Evolutionary conservation across 2,888 invertebrate species (phyloP), one percentile per base, ranked within the genome.

Genomic region (Anoncus sp.): DNA sequence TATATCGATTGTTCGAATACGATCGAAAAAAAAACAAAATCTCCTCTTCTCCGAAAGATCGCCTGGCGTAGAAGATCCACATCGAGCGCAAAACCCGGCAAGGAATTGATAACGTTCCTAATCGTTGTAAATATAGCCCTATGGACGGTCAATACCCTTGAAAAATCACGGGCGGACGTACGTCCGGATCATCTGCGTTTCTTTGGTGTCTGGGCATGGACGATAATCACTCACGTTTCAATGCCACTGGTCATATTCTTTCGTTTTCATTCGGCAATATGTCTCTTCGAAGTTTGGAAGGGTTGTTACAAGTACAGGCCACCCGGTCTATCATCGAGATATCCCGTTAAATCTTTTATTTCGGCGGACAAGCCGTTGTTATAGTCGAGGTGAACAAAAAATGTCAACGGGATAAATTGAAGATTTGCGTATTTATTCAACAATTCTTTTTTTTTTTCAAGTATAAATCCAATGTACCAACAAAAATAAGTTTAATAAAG

Each of bases 281-380:
- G 98, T 90, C 93, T 98, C 20, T 97, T 97, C 86, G 97, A 98
- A 91, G 96, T 98, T 72, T 98, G 98, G 98, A 98, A 97, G 90
- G 94, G 95, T 80, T 95, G 97, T 62, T 98, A 97, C 91, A 98
- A 97, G 88, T 94, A 94, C 82, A 94, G 95, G 83, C 91, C 91
- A 51, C 66, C 75, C 10, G 79, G 82, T 16, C 27, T 74, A 0
- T 59, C 75, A 45, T 43, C 70, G 22, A n/a, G n/a, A 81, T 76
- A 10, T 72, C 40, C 14, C 43, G 40, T 10, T 66, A 18, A 65
- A 22, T 51, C 4, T 24, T 14, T 4, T n/a, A 1, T 31, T 27
- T 12, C 51, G n/a, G n/a, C n/a, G n/a, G n/a, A n/a, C n/a, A n/a
- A n/a, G n/a, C n/a, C n/a, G n/a, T n/a, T n/a, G n/a, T n/a, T n/a